A percentile compares a stretch with the other conserved stretches of the same genome.
Evolutionary conservation across 2,113 vertebrate genomes (phyloP).

Genomic region (Colaptes auratus): DNA sequence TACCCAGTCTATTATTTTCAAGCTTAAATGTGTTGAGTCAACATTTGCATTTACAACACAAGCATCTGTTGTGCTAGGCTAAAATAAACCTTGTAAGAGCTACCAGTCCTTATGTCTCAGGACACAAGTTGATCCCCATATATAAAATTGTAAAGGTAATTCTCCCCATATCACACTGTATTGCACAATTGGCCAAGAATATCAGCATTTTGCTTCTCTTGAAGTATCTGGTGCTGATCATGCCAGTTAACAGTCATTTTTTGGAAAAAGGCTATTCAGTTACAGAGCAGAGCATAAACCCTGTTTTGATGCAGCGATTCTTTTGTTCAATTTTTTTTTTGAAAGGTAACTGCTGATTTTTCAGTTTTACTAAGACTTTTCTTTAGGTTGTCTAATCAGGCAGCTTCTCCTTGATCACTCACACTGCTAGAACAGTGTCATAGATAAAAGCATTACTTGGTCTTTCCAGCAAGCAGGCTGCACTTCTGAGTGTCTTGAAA

Average conservation of each 20-base stretch:
- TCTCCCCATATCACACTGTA: slow-evolving; percentile 45
- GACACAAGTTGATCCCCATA: slow-evolving; percentile 24
- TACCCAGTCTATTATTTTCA: background rate
- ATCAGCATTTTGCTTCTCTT: slow-evolving; percentile 9
- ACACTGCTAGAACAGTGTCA: background rate
- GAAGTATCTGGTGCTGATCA: slow-evolving; percentile 7
- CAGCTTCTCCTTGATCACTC: background rate
- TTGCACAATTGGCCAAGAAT: slow-evolving; percentile 58
- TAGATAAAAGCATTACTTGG: background rate
- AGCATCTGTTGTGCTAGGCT: background rate
- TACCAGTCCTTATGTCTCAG: background rate
- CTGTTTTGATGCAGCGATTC: slow-evolving; percentile 6
- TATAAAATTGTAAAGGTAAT: background rate
- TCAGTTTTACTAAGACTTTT: background rate
- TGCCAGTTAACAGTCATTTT: slow-evolving; percentile 20
- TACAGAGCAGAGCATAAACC: slow-evolving; percentile 13
- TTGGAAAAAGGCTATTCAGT: slow-evolving; percentile 17
- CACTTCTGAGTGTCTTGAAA: background rate
- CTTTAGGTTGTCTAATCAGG: background rate
- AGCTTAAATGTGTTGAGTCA: background rate
- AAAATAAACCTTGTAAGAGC: slow-evolving; percentile 43
- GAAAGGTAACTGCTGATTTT: background rate
- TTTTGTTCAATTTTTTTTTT: background rate
- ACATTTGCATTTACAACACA: background rate
- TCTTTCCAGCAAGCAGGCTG: background rate